A percentile compares a stretch with the other conserved stretches of the same genome.
Conservation (phyloP, 2,797 vertebrate species). For the Crenichthys baileyi region DNA sequence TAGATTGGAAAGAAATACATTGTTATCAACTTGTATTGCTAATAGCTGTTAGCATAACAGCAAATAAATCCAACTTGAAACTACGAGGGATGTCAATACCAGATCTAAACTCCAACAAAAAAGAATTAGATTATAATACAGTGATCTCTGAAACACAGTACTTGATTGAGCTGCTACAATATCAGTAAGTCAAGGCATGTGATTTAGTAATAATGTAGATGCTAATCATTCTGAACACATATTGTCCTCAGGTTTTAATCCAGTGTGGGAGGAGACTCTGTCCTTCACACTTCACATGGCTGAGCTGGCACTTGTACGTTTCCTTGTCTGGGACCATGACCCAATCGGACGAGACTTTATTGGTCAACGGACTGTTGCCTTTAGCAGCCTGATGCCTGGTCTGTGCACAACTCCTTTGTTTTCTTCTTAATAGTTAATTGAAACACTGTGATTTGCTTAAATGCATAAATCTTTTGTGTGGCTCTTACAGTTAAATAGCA, state of each 20-base stretch:
- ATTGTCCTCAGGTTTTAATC: constrained; percentile 90
- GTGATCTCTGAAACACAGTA: constrained; percentile 39
- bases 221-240: neutral
- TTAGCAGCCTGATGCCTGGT: constrained; percentile 96
- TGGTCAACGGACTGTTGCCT: constrained; percentile 95
- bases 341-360: constrained; percentile 97
- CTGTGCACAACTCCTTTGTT: constrained; percentile 41
- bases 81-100: neutral
- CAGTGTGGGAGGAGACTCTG: constrained; percentile 97
- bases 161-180: neutral
- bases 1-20: neutral
- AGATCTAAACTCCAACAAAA: neutral
- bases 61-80: neutral
- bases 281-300: constrained; percentile 98
- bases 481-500: constrained; percentile 16
- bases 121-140: constrained; percentile 28
- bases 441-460: neutral
- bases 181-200: neutral
- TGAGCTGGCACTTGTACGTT: constrained; percentile 92
- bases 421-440: constrained; percentile 2
- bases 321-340: constrained; percentile 98
- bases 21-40: neutral
- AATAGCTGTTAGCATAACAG: neutral
- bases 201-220: constrained; percentile 9
- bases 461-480: constrained; percentile 11